Conservation (phyloP, 2,113 vertebrate genomes). For the Campylorhamphus procurvoides region DNA sequence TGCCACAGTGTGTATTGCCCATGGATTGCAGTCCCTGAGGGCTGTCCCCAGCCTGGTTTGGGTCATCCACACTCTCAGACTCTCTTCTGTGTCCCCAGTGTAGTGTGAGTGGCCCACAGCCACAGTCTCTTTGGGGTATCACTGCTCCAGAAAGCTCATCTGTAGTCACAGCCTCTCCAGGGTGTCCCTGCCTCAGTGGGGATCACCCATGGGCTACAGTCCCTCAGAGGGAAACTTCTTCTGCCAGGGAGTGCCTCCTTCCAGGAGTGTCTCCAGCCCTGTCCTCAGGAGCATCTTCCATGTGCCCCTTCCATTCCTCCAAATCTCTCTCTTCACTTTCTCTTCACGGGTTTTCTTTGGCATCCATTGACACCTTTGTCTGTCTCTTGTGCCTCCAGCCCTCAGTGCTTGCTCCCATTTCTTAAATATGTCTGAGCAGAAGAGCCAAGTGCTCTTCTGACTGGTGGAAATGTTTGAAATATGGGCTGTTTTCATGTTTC, state of each 20-base stretch:
- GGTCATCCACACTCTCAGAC: not conserved
- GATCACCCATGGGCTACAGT: not conserved
- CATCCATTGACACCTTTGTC: not conserved
- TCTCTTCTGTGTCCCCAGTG: not conserved
- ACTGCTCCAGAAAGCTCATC: not conserved
- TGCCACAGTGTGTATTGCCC: accelerated
- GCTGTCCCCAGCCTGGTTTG: not conserved
- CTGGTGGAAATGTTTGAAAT: not conserved
- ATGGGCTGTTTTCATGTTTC: not conserved
- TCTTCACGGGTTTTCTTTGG: not conserved
- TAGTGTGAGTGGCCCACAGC: not conserved
- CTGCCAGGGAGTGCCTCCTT: not conserved
- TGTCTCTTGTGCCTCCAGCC: not conserved
- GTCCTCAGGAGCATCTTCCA: not conserved
- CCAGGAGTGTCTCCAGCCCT: not conserved
- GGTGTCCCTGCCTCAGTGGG: not conserved
- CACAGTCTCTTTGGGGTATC: not conserved
- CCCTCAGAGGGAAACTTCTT: not conserved
- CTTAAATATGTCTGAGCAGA: not conserved
- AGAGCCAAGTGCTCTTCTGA: not conserved
- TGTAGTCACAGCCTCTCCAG: not conserved
- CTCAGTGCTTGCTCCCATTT: not conserved
- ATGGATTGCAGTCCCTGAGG: not conserved
- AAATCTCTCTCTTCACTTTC: not conserved
- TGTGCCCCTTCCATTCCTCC: not conserved